Evolutionary conservation across 2,888 invertebrate species (phyloP).

Genomic region (Polydrusus tereticollis): DNA sequence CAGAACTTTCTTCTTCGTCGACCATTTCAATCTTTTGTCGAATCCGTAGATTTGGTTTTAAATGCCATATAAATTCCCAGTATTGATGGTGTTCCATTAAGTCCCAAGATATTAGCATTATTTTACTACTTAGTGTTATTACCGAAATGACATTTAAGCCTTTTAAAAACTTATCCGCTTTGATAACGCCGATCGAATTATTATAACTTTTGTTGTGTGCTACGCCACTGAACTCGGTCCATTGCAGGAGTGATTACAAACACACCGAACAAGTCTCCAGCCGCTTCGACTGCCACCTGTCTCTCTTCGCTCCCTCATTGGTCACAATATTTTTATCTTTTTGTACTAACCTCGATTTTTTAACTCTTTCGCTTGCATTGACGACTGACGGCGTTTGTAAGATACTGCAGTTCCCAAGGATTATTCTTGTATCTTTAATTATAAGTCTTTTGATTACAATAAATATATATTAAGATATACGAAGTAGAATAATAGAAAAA

Average conservation of each 20-base stretch:
- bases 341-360: constrained; percentile 44
- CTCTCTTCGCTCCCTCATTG: constrained; percentile 43
- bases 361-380: constrained; percentile 26
- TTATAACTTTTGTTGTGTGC: neutral
- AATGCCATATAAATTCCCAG: too few relatives aligned
- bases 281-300: constrained; percentile 48
- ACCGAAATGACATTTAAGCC: too few relatives aligned
- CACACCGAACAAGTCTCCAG: constrained; percentile 45
- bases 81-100: too few relatives aligned
- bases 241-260: constrained; percentile 45
- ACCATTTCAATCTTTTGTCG: too few relatives aligned
- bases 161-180: neutral
- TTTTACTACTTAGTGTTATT: too few relatives aligned
- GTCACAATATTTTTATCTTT: constrained; percentile 41
- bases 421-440: constrained; percentile 36
- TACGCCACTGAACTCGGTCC: constrained; percentile 46
- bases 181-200: neutral
- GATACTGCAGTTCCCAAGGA: constrained; percentile 34
- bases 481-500: constrained; percentile 16
- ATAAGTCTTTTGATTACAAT: constrained; percentile 7
- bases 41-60: too few relatives aligned
- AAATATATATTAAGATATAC: constrained; percentile 24
- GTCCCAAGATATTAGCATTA: too few relatives aligned
- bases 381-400: constrained; percentile 19
- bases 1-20: too few relatives aligned